Evolutionary conservation across 2,113 vertebrate genomes (phyloP), one percentile per base, ranked within the genome.

Genomic region (Caranx ignobilis): DNA sequence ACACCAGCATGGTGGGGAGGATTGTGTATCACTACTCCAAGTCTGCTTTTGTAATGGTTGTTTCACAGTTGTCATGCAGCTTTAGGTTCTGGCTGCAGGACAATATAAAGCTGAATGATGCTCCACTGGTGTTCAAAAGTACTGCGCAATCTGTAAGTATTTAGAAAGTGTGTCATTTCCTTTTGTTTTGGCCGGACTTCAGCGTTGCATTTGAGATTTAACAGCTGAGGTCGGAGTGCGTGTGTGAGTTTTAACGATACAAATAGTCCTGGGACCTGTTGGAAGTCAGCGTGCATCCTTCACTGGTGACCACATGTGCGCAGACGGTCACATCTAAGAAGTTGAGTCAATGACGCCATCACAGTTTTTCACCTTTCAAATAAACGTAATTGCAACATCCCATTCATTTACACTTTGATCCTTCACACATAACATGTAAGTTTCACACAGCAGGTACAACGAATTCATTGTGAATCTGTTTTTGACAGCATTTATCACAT

Each of bases 1-100:
- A 86, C 83, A 75, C 55, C 79, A 83, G 79, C 87, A 75, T 76
- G 62, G 45, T 31, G 80, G 62, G 69, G 65, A 81, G 47, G 63
- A 75, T 77, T 61, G 75, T 75, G 80, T 85, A 66, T 71, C n/a
- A 64, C 63, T 52, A 50, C 87, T 85, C 79, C 79, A 68, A 82
- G 75, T 81, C 73, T 75, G 68, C 77, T 77, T 89, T 87, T 77
- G 82, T 73, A 64, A 85, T 75, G 54, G 82, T 54, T 80, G 77
- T 89, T 90, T 85, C 77, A 84, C 85, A 89, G 76, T 82, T 86
- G 80, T 84, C 70, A 32, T 82, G 78, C 52, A n/a, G 75, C 82
- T 83, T 85, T 63, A 75, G 83, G 73, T 74, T 77, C 78, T 84
- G 85, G 83, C 79, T 74, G 73, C 71, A 64, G 68, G 70, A 74